Conservation (phyloP, 2,113 vertebrate species). For the Festucalex cinctus region DNA sequence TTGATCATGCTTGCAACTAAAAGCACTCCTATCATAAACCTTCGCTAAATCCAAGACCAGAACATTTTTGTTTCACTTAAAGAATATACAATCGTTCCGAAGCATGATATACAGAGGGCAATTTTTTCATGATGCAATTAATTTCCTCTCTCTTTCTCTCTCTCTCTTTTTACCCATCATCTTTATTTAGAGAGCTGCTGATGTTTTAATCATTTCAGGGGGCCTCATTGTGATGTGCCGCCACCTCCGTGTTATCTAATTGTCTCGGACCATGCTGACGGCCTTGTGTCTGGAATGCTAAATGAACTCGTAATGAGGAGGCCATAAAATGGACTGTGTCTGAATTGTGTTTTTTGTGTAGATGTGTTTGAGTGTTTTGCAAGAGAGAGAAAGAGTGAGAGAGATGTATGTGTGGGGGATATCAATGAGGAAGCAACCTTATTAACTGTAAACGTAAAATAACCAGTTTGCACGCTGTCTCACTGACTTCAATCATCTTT, state of each 20-base stretch:
- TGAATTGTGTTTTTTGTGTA: constrained; percentile 19
- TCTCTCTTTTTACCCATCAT: constrained; percentile 30
- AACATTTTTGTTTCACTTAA: neutral
- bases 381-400: too few relatives aligned
- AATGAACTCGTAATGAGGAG: constrained; percentile 60
- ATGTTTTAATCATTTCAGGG: constrained; percentile 73
- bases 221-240: constrained; percentile 72
- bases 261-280: constrained; percentile 72
- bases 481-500: constrained; percentile 75
- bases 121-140: neutral
- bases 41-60: neutral
- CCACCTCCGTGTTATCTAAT: constrained; percentile 72
- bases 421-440: constrained; percentile 71
- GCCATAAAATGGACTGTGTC: constrained; percentile 35
- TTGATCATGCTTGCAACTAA: too few relatives aligned
- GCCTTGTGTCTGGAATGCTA: constrained; percentile 71
- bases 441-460: constrained; percentile 77
- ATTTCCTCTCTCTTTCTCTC: neutral
- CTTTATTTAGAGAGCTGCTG: constrained; percentile 56
- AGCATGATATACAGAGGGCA: constrained; percentile 24
- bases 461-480: constrained; percentile 72
- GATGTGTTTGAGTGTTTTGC: neutral
- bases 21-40: too few relatives aligned
- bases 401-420: neutral
- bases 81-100: constrained; percentile 36